Percentiles rank a stretch among this genome's conserved stretches.
These are phyloP conservation scores for Adrianichthys oophorus DNA, from an alignment of 2,797 vertebrate genomes.

Conservation along the genomic window DNA sequence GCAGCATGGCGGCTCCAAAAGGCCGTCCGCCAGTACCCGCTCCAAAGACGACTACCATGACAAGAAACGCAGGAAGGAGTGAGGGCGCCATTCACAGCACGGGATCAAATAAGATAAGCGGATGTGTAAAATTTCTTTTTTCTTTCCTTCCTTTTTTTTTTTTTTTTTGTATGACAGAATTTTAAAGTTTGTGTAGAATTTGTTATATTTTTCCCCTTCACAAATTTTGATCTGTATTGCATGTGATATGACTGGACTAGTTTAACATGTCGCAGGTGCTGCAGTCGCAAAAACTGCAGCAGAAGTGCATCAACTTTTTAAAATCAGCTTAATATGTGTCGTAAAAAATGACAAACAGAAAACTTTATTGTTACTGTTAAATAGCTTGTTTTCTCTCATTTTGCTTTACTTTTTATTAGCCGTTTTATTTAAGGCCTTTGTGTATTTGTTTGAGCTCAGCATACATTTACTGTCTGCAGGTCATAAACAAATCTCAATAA, in stretches of 20 bases:
- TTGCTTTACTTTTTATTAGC: not conserved
- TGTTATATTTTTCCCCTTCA: no score
- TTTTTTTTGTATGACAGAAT: no score
- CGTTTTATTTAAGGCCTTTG: constrained; percentile 34
- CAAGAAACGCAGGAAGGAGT: constrained; percentile 98
- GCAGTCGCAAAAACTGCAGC: not conserved
- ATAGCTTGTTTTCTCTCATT: constrained; percentile 12
- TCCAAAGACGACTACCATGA: constrained; percentile 97
- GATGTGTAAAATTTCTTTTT: constrained; percentile 1
- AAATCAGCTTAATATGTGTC: not conserved
- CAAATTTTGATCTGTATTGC: no score
- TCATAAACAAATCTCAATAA: constrained; percentile 50
- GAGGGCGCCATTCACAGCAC: constrained; percentile 34
- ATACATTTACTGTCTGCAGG: not conserved
- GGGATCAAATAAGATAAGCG: not conserved
- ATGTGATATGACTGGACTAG: not conserved
- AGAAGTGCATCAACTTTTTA: constrained; percentile 10
- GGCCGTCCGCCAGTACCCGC: constrained; percentile 89
- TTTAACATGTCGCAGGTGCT: not conserved
- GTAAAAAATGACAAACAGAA: constrained; percentile 5
- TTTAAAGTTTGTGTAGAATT: no score
- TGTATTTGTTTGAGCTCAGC: constrained; percentile 21
- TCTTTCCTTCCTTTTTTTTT: not conserved
- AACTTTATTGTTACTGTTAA: constrained; percentile 23
- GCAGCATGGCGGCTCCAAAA: constrained; percentile 94